Percentiles rank a stretch among this genome's conserved stretches.
Evolutionary conservation across 1,140 invertebrate genomes (phyloP).

Genomic region (Zaprionus africanus): DNA sequence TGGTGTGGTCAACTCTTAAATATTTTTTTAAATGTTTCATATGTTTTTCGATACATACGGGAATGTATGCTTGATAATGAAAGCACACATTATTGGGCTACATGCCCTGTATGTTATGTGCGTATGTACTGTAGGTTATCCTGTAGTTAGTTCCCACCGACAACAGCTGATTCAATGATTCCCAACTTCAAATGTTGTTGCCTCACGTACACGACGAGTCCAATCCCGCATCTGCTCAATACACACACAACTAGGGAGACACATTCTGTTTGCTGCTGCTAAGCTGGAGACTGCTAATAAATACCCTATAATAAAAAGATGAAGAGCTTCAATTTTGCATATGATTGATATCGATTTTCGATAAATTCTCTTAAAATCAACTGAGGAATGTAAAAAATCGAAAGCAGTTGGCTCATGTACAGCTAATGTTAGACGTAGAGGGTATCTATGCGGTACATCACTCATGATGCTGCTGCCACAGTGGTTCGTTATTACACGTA

Average conservation of each 20-base stretch:
- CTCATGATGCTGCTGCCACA: background rate
- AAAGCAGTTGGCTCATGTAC: no score
- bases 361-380: background rate
- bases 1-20: conserved; percentile 5
- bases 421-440: background rate
- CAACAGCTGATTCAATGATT: background rate
- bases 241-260: conserved; percentile 4
- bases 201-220: conserved; percentile 63
- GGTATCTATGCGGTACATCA: background rate
- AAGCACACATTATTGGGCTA: no score
- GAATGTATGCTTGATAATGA: conserved; percentile 31
- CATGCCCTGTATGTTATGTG: no score
- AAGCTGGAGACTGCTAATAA: background rate
- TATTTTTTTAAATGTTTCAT: background rate
- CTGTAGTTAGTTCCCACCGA: background rate
- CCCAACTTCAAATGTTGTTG: conserved; percentile 26
- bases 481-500: conserved; percentile 1
- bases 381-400: no score
- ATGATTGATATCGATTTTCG: background rate
- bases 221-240: conserved; percentile 37
- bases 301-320: background rate
- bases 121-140: background rate
- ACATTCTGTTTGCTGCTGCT: background rate
- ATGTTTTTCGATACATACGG: conserved; percentile 18
- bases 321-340: background rate